Evolutionary conservation across 2,797 vertebrate genomes (phyloP).

Genomic region (Bovichtus variegatus): DNA sequence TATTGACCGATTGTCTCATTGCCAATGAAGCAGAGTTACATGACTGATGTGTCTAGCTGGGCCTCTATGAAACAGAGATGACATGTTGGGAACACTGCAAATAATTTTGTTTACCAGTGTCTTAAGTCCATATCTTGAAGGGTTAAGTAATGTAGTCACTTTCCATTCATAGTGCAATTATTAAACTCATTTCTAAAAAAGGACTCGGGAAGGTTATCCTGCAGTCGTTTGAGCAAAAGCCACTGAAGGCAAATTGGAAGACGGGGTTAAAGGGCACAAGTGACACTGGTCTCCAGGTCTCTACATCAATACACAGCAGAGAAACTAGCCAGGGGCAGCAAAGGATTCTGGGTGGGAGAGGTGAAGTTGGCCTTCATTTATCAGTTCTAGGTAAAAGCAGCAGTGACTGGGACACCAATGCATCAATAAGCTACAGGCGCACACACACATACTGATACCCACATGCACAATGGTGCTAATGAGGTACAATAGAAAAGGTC

Average conservation of each 20-base stretch:
- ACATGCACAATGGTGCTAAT: constrained; percentile 63
- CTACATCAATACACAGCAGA: constrained; percentile 58
- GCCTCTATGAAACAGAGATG: constrained; percentile 41
- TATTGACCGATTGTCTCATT: constrained; percentile 72
- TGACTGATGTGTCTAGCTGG: constrained; percentile 63
- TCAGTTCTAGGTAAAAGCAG: constrained; percentile 65
- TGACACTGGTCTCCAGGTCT: constrained; percentile 41
- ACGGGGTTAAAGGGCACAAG: constrained; percentile 53
- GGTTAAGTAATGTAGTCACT: constrained; percentile 2
- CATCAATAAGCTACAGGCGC: constrained; percentile 64
- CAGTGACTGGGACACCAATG: constrained; percentile 57
- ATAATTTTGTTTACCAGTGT: constrained; percentile 29
- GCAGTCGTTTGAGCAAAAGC: neutral
- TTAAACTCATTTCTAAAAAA: constrained; percentile 25
- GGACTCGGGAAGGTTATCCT: constrained; percentile 34
- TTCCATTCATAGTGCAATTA: constrained; percentile 17
- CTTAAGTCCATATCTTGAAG: constrained; percentile 12
- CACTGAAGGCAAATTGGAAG: constrained; percentile 43
- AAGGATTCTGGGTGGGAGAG: constrained; percentile 43
- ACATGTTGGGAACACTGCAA: constrained; percentile 22
- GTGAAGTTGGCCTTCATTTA: constrained; percentile 64
- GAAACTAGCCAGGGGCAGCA: constrained; percentile 56
- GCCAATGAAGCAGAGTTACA: constrained; percentile 53
- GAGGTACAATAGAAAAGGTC: constrained; percentile 76
- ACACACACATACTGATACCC: constrained; percentile 41